Evolutionary conservation across 2,113 vertebrate genomes (phyloP).

Genomic region (Pionites leucogaster): DNA sequence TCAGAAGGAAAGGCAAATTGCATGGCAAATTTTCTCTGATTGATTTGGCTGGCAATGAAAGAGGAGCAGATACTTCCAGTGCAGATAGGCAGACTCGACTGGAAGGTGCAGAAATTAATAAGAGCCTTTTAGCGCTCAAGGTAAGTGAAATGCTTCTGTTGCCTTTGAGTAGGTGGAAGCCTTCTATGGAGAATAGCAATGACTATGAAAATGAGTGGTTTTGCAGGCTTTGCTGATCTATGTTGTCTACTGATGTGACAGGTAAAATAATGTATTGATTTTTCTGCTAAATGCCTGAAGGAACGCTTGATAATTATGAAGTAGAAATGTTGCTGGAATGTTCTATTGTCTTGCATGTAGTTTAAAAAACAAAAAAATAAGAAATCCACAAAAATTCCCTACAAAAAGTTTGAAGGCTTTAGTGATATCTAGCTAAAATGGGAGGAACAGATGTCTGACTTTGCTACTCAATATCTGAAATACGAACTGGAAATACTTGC

Average conservation of each 20-base stretch:
- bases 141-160: constrained; percentile 69
- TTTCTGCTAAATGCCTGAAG: neutral
- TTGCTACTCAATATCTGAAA: neutral
- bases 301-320: neutral
- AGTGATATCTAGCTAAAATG: neutral
- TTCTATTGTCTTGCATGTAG: neutral
- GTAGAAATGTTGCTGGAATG: neutral
- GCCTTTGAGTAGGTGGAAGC: neutral
- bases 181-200: neutral
- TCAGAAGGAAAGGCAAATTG: constrained; percentile 92
- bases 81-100: constrained; percentile 95
- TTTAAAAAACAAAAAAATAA: neutral
- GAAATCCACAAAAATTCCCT: neutral
- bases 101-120: constrained; percentile 98
- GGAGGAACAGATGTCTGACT: neutral
- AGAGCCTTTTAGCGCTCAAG: constrained; percentile 98
- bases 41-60: constrained; percentile 96
- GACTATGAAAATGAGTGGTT: neutral
- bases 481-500: neutral
- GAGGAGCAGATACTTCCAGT: constrained; percentile 96
- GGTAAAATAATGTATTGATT: neutral
- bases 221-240: neutral
- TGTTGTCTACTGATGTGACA: neutral
- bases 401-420: neutral
- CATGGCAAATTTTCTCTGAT: constrained; percentile 99